Evolutionary conservation across 2,113 vertebrate species (phyloP), one percentile per base, ranked within the genome.

Genomic region (Taxidea taxus): DNA sequence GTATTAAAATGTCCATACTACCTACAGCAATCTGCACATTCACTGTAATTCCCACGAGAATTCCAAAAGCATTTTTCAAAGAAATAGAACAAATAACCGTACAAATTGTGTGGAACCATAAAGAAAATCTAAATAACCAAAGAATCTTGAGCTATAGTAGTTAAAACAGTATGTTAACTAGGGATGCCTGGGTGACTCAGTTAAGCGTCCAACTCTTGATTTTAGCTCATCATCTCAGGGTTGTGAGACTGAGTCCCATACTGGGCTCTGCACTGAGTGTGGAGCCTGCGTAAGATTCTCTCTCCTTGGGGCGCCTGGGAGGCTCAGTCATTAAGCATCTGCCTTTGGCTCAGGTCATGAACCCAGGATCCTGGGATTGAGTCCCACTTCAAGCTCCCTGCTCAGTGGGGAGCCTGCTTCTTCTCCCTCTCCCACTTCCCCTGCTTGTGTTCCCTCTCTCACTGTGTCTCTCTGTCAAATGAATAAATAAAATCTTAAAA

Each of bases 201-300:
- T 68, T 68, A n/a, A 20, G 31, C 14, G 3, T n/a, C 34, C 34
- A 68, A 68, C 66, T 68, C 34, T n/a, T n/a, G 66, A n/a, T n/a
- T 68, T 68, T n/a, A 34, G 34, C 66, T n/a, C 66, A n/a, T n/a
- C 34, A 68, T 20, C 15, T 68, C 66, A 68, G 34, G 34, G 64
- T n/a, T 8, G 3, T n/a, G 64, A 68, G 34, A 18, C 0, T 1
- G 3, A 68, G 34, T 18, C 34, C 16, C 34, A n/a, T 15, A 1
- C 18, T 68, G 66, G 66, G 66, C 34, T n/a, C 66, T n/a, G 12
- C 66, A n/a, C 66, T n/a, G 66, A 68, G 7, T 66, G 34, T n/a
- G 34, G 64, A 68, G 7, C 34, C 34, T 68, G 34, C 34, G n/a
- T 68, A 68, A 68, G 34, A 68, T 68, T 68, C 66, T 68, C 34